Conservation (phyloP, 2,888 invertebrate genomes). For the Copidosoma aretas region DNA sequence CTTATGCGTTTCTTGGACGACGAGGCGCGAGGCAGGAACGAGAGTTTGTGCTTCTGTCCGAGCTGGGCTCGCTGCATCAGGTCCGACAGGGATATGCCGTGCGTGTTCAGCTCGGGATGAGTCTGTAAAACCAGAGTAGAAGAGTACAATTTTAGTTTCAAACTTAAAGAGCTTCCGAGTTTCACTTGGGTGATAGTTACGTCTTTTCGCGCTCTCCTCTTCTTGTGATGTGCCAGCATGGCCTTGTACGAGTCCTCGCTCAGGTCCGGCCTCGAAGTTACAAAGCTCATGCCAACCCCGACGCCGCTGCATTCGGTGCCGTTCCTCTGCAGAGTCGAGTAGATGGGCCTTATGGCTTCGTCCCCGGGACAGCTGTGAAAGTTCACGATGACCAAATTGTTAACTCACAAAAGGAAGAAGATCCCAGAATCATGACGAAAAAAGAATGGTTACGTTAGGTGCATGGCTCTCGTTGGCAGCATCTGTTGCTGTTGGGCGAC, state of each 20-base stretch:
- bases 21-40: slow-evolving; percentile 63
- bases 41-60: slow-evolving; percentile 64
- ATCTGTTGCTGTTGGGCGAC: slow-evolving; percentile 27
- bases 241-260: slow-evolving; percentile 73
- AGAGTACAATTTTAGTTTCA: not conserved
- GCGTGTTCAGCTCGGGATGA: slow-evolving; percentile 78
- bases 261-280: slow-evolving; percentile 63
- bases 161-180: slow-evolving; percentile 1
- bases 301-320: slow-evolving; percentile 43
- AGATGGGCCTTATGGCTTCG: slow-evolving; percentile 58
- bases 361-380: slow-evolving; percentile 41
- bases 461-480: slow-evolving; percentile 26
- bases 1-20: slow-evolving; percentile 62
- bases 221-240: slow-evolving; percentile 75
- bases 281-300: slow-evolving; percentile 52
- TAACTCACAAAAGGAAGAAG: slow-evolving; percentile 9
- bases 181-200: slow-evolving; percentile 61
- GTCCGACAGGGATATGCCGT: slow-evolving; percentile 78
- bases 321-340: slow-evolving; percentile 56
- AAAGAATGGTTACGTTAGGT: slow-evolving; percentile 18
- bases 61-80: slow-evolving; percentile 66
- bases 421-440: not conserved
- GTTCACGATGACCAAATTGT: not conserved
- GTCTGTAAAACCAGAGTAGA: slow-evolving; percentile 64
- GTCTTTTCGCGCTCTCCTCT: slow-evolving; percentile 73